Evolutionary conservation across 2,113 vertebrate species (phyloP).

Genomic region (Colistium nudipinnis): DNA sequence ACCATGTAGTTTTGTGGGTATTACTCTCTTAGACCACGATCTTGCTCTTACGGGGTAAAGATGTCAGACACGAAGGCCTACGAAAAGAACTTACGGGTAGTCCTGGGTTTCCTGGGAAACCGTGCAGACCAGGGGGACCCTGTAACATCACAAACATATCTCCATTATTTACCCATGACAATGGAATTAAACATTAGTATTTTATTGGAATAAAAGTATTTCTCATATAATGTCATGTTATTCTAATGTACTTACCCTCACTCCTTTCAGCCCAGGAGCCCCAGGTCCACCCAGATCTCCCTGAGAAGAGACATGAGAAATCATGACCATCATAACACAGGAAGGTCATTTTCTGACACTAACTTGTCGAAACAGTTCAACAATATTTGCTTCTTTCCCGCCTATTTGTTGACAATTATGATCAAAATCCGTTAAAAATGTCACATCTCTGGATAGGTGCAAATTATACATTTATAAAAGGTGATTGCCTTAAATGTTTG

Average conservation of each 20-base stretch:
- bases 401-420: neutral
- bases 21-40: neutral
- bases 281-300: slow-evolving; percentile 89
- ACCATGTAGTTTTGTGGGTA: neutral
- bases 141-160: slow-evolving; percentile 68
- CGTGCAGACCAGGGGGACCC: slow-evolving; percentile 89
- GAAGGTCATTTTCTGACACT: too few relatives aligned
- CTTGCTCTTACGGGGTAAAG: neutral
- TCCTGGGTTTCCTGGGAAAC: slow-evolving; percentile 95
- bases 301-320: slow-evolving; percentile 80
- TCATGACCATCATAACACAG: slow-evolving; percentile 30
- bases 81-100: slow-evolving; percentile 87
- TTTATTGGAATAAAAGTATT: neutral
- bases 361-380: neutral
- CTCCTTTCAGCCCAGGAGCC: slow-evolving; percentile 90
- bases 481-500: too few relatives aligned
- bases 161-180: slow-evolving; percentile 1
- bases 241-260: slow-evolving; percentile 84
- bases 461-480: too few relatives aligned
- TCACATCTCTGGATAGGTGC: neutral
- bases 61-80: neutral
- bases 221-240: neutral
- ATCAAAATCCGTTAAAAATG: neutral
- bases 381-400: neutral
- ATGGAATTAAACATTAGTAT: neutral